Evolutionary conservation across 2,113 vertebrate species (phyloP).

Genomic region (Neodontobutis hainanensis): DNA sequence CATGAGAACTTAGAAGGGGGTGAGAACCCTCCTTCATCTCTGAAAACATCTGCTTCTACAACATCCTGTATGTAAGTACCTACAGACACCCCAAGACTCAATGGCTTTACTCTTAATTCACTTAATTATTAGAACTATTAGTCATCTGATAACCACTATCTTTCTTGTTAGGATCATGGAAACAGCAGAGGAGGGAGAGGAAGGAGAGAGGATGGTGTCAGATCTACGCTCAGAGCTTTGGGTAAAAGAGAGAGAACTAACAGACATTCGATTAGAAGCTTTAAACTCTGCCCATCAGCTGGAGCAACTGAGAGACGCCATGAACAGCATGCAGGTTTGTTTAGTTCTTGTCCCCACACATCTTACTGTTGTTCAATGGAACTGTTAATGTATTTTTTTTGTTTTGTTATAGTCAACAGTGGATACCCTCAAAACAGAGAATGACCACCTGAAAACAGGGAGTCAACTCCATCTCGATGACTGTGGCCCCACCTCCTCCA

Average conservation of each 20-base stretch:
- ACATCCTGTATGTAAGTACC: conserved; percentile 82
- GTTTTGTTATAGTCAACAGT: conserved; percentile 84
- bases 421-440: conserved; percentile 92
- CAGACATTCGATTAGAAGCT: conserved; percentile 93
- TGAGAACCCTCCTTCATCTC: conserved; percentile 73
- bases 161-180: conserved; percentile 81
- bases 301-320: conserved; percentile 91
- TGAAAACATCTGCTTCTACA: conserved; percentile 81
- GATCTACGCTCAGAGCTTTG: conserved; percentile 92
- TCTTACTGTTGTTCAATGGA: background rate
- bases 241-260: conserved; percentile 95
- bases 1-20: conserved; percentile 79
- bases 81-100: background rate
- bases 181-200: conserved; percentile 78
- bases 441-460: conserved; percentile 92
- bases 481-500: conserved; percentile 78
- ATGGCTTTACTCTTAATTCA: background rate
- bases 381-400: background rate
- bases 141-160: background rate
- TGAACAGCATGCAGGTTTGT: conserved; percentile 96
- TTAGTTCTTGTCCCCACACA: background rate
- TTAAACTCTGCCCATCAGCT: conserved; percentile 95
- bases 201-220: conserved; percentile 86
- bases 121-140: background rate
- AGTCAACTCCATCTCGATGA: conserved; percentile 62